Percentiles rank a stretch among this genome's conserved stretches.
These are phyloP conservation scores for Labeo rohita DNA, from an alignment of 2,113 vertebrate species.

Conservation along the genomic window DNA sequence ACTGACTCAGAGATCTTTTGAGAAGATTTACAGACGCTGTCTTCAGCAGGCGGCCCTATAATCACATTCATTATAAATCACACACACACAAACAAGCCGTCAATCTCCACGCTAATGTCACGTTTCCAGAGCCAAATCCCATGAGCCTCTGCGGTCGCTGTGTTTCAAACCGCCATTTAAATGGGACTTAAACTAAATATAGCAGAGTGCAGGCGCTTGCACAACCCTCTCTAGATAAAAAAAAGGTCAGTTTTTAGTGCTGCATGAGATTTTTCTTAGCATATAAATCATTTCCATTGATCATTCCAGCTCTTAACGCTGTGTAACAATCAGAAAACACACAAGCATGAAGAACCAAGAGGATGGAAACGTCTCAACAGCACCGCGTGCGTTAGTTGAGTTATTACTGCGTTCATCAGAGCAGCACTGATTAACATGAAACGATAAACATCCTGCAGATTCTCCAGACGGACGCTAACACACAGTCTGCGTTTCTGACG, in stretches of 20 bases:
- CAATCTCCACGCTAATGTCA: slow-evolving; percentile 46
- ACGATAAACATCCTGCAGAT: too few relatives aligned
- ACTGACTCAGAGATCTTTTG: neutral
- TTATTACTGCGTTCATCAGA: neutral
- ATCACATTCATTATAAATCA: neutral
- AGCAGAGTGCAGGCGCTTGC: neutral
- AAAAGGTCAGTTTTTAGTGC: neutral
- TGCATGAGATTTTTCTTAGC: neutral
- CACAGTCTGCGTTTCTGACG: neutral
- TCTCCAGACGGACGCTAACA: too few relatives aligned
- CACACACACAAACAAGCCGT: slow-evolving; percentile 30
- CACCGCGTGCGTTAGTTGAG: neutral
- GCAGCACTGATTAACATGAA: too few relatives aligned
- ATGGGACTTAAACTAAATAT: neutral
- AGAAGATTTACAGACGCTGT: neutral
- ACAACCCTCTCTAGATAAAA: neutral
- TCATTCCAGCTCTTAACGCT: too few relatives aligned
- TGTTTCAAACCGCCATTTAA: slow-evolving; percentile 4
- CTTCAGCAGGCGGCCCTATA: neutral
- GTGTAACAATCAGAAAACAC: too few relatives aligned
- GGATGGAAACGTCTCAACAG: neutral
- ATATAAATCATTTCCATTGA: neutral
- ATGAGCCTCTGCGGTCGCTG: slow-evolving; percentile 29
- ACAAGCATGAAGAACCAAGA: too few relatives aligned
- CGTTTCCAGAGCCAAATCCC: slow-evolving; percentile 39